phyloP scores from a whole-genome alignment of 1,140 invertebrate genomes.

The Caenorhabditis remanei region DNA sequence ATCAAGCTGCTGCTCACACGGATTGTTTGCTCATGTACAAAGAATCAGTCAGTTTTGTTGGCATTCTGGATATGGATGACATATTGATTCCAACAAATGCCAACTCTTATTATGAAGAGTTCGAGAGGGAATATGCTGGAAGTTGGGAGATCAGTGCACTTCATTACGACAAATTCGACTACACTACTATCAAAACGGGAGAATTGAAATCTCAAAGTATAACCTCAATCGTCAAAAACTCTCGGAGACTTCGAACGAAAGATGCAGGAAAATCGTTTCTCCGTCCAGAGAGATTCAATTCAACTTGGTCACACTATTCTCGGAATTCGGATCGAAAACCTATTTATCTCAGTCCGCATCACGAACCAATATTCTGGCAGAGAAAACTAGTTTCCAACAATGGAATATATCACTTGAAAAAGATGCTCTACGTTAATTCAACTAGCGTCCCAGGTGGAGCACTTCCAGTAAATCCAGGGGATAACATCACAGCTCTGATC shows the following conservation, averaged over 20 bases:
- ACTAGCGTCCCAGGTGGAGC: background rate
- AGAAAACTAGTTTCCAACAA: background rate
- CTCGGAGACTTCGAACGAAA: background rate
- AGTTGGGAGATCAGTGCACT: slow-evolving; percentile 6
- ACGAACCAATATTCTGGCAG: background rate
- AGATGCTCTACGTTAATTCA: background rate
- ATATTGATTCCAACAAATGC: slow-evolving; percentile 38
- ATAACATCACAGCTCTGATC: background rate
- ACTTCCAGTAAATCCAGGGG: background rate
- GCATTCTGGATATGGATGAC: slow-evolving; percentile 41
- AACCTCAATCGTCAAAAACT: background rate
- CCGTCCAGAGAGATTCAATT: slow-evolving; percentile 44
- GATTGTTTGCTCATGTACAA: slow-evolving; percentile 60
- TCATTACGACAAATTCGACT: slow-evolving; percentile 23
- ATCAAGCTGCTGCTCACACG: slow-evolving; percentile 62
- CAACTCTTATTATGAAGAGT: slow-evolving; percentile 29
- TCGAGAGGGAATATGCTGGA: slow-evolving; percentile 29
- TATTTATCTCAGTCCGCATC: background rate
- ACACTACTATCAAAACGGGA: slow-evolving; percentile 10
- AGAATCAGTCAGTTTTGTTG: slow-evolving; percentile 21
- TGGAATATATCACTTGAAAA: slow-evolving; percentile 33
- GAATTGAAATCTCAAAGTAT: slow-evolving; percentile 12
- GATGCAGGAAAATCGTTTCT: slow-evolving; percentile 25
- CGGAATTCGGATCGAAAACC: background rate
- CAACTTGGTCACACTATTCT: background rate